These are phyloP conservation scores for Heterodera carotae DNA, from an alignment of 1,140 invertebrate genomes.

Conservation along the genomic window DNA sequence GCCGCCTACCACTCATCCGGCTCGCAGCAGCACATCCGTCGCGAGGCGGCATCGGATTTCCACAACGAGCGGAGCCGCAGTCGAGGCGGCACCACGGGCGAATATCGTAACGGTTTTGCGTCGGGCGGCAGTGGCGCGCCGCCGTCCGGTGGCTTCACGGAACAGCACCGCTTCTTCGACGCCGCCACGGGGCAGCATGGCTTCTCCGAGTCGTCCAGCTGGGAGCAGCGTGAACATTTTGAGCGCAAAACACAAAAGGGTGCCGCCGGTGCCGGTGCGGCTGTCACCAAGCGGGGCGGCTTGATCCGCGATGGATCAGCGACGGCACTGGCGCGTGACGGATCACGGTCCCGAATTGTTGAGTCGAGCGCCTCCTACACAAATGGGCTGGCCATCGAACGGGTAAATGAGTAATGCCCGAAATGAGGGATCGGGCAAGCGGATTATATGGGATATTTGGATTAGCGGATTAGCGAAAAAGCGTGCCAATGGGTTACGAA, in stretches of 20 bases:
- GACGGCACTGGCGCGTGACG: background rate
- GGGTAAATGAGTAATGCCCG: no score
- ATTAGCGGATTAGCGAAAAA: no score
- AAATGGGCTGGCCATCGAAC: slow-evolving; percentile 17
- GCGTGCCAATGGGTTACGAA: no score
- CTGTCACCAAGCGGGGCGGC: no score
- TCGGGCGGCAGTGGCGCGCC: background rate
- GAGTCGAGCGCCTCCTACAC: slow-evolving; percentile 11
- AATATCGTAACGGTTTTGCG: slow-evolving; percentile 41
- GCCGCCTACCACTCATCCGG: slow-evolving; percentile 10
- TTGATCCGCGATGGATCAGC: background rate
- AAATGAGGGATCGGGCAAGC: no score
- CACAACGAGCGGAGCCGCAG: slow-evolving; percentile 20
- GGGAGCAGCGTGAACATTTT: slow-evolving; percentile 62
- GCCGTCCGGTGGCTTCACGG: slow-evolving; percentile 11
- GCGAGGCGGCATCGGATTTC: slow-evolving; percentile 4
- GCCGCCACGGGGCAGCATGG: slow-evolving; percentile 43
- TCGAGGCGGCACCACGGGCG: slow-evolving; percentile 14
- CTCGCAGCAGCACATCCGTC: slow-evolving; percentile 30
- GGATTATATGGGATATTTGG: no score
- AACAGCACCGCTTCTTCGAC: slow-evolving; percentile 44
- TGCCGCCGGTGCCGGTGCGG: no score
- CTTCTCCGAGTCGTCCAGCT: slow-evolving; percentile 59
- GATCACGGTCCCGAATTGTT: slow-evolving; percentile 21
- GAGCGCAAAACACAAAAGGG: slow-evolving; percentile 60